These are phyloP conservation scores for Polylopha cassiicola DNA, from an alignment of 2,888 invertebrate genomes.

Conservation along the genomic window DNA sequence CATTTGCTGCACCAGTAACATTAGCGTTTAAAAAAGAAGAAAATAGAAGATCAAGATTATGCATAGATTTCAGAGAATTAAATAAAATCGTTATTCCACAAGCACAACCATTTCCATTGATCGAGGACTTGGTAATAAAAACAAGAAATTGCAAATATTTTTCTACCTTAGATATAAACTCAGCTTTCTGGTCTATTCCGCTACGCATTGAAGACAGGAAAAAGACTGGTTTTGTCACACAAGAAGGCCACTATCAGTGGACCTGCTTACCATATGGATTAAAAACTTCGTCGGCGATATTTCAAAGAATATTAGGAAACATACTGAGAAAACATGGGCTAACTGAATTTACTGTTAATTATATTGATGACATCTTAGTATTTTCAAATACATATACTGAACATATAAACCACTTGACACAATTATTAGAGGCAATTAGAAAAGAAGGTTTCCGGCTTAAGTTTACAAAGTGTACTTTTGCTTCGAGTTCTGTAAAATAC, in stretches of 20 bases:
- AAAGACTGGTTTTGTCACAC: too few species aligned
- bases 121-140: background rate
- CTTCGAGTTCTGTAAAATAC: background rate
- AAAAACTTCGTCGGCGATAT: too few species aligned
- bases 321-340: too few species aligned
- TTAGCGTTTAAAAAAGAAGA: conserved; percentile 20
- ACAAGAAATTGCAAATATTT: conserved; percentile 1
- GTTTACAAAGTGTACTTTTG: background rate
- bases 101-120: background rate
- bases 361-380: too few species aligned
- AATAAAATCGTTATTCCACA: background rate
- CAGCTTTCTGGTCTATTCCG: conserved; percentile 2
- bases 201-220: conserved; percentile 1
- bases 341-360: too few species aligned
- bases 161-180: conserved; percentile 5
- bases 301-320: background rate
- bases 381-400: too few species aligned
- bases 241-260: too few species aligned
- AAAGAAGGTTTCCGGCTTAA: too few species aligned
- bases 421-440: too few species aligned
- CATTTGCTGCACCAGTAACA: conserved; percentile 22
- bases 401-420: too few species aligned
- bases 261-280: background rate
- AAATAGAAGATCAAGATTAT: background rate
- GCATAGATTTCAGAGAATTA: too few species aligned